phyloP scores from a whole-genome alignment of 2,888 invertebrate genomes.

The Gryllus longicercus region DNA sequence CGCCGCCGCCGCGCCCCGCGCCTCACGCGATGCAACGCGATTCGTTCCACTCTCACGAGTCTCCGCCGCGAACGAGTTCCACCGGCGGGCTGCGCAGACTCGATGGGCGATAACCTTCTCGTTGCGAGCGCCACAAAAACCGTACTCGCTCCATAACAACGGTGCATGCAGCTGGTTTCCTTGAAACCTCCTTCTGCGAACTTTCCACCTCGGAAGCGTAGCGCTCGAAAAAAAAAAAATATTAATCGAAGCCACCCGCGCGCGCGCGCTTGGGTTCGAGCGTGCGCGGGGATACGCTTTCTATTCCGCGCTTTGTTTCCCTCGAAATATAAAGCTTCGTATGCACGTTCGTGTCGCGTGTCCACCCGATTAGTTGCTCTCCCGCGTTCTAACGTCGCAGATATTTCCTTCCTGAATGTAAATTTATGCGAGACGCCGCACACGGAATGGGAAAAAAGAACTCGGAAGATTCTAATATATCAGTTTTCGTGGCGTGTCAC shows the following conservation, averaged over 20 bases:
- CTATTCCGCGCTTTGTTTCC: slow-evolving; percentile 17
- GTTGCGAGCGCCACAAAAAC: not conserved
- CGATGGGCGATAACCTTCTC: not conserved
- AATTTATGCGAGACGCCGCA: too few relatives aligned
- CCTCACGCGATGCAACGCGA: not conserved
- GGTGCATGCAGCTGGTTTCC: not conserved
- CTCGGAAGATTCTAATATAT: too few relatives aligned
- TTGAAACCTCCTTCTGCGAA: not conserved
- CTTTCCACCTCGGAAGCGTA: not conserved
- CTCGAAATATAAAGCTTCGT: not conserved
- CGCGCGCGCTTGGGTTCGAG: not conserved
- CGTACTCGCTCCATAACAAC: not conserved
- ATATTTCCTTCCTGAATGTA: too few relatives aligned
- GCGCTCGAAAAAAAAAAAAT: not conserved
- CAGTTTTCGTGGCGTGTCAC: too few relatives aligned
- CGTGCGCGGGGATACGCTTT: not conserved
- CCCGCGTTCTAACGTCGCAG: too few relatives aligned
- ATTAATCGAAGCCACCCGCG: not conserved
- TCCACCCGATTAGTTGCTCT: too few relatives aligned
- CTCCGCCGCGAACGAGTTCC: not conserved
- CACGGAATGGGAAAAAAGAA: too few relatives aligned
- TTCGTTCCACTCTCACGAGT: not conserved
- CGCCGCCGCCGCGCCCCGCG: too few relatives aligned
- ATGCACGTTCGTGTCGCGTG: not conserved
- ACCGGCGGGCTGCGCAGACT: not conserved